phyloP scores from a whole-genome alignment of 1,140 invertebrate species.

The Eulimnadia texana region DNA sequence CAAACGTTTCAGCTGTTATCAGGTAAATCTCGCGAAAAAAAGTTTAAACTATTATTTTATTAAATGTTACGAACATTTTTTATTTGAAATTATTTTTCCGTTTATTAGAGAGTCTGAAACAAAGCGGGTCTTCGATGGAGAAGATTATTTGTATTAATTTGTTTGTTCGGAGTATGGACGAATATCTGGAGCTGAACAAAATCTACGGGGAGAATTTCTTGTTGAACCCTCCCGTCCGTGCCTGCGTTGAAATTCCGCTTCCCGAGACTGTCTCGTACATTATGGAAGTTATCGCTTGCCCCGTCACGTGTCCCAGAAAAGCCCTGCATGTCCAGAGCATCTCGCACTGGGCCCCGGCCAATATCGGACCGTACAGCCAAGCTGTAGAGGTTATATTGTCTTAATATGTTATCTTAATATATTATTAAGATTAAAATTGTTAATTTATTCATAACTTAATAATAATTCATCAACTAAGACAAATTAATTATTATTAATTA shows the following conservation, averaged over 20 bases:
- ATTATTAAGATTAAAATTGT: too few species aligned
- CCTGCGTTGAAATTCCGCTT: conserved; percentile 69
- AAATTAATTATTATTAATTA: too few species aligned
- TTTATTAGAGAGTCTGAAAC: conserved; percentile 21
- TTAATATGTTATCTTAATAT: conserved; percentile 15
- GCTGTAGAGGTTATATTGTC: conserved; percentile 49
- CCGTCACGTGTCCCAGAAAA: conserved; percentile 12
- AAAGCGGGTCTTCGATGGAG: conserved; percentile 31
- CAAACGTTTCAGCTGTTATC: too few species aligned
- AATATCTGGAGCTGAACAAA: conserved; percentile 60
- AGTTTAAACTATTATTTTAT: too few species aligned
- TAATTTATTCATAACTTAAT: too few species aligned
- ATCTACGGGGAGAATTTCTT: conserved; percentile 57
- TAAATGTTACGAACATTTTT: too few species aligned
- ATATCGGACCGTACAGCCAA: conserved; percentile 91
- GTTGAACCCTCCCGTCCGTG: conserved; percentile 62
- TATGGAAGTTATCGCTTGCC: conserved; percentile 8
- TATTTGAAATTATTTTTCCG: too few species aligned
- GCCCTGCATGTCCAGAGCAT: conserved; percentile 83
- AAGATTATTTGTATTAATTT: conserved; percentile 64
- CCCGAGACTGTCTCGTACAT: conserved; percentile 25
- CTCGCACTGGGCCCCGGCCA: conserved; percentile 90
- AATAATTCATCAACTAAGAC: too few species aligned
- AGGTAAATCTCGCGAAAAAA: too few species aligned
- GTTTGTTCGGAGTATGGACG: conserved; percentile 63